Conservation (phyloP, 1,140 invertebrate genomes). For the Lepidurus arcticus region DNA sequence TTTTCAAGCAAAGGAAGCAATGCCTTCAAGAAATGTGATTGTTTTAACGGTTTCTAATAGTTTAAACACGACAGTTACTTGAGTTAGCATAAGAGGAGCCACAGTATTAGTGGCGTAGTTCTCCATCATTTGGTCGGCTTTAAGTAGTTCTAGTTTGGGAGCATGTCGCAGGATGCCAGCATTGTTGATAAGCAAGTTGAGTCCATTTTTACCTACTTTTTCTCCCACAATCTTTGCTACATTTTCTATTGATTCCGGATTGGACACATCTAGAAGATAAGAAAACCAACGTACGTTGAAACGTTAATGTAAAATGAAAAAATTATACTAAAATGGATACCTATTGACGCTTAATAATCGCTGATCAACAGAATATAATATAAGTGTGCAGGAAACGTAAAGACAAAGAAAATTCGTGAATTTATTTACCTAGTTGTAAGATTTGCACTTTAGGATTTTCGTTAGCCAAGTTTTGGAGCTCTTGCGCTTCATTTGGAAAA, state of each 20-base stretch:
- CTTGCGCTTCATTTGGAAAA: not conserved
- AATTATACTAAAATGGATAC: no score
- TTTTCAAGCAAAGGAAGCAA: slow-evolving; percentile 54
- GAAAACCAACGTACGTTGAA: slow-evolving; percentile 2
- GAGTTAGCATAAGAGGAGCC: slow-evolving; percentile 73
- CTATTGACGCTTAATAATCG: no score
- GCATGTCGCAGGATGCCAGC: slow-evolving; percentile 71
- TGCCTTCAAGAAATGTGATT: not conserved
- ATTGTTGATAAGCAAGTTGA: slow-evolving; percentile 82
- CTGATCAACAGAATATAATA: no score
- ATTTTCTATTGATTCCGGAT: slow-evolving; percentile 55
- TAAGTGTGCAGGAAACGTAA: not conserved
- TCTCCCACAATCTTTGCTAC: slow-evolving; percentile 52
- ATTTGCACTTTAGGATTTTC: slow-evolving; percentile 30
- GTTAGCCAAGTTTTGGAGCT: slow-evolving; percentile 28
- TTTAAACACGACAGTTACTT: slow-evolving; percentile 51
- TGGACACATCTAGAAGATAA: slow-evolving; percentile 54
- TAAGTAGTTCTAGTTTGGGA: slow-evolving; percentile 61
- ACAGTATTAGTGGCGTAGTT: slow-evolving; percentile 68
- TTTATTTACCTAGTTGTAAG: slow-evolving; percentile 28
- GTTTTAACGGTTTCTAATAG: not conserved
- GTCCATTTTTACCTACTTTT: slow-evolving; percentile 56
- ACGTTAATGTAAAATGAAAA: no score
- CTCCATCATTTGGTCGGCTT: slow-evolving; percentile 62
- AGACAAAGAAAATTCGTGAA: not conserved